These are phyloP conservation scores for Atrichornis clamosus DNA, from an alignment of 2,113 vertebrate species.

Conservation along the genomic window DNA sequence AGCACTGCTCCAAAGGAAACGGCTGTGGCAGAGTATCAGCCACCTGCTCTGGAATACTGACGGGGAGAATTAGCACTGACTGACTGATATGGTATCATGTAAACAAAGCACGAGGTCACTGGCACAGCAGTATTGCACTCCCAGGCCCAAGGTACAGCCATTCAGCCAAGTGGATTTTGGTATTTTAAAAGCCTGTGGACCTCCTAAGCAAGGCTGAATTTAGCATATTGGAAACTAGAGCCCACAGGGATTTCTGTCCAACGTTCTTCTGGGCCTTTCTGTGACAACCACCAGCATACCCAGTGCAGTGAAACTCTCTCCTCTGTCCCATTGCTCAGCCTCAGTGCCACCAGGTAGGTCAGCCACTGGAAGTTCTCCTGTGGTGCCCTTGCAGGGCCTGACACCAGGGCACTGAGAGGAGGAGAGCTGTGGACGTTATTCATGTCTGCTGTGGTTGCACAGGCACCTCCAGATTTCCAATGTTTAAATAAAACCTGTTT, in stretches of 20 bases:
- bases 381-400: neutral
- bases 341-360: neutral
- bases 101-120: neutral
- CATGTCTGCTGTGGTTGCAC: conserved; percentile 21
- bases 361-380: neutral
- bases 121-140: conserved; percentile 48
- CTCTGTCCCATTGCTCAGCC: neutral
- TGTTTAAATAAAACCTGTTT: conserved; percentile 60
- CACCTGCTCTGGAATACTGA: neutral
- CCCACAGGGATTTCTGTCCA: neutral
- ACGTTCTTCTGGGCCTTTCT: neutral
- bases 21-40: neutral
- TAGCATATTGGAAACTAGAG: neutral
- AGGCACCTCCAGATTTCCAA: conserved; percentile 30
- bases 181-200: neutral
- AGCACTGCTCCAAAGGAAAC: neutral
- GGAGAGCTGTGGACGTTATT: neutral
- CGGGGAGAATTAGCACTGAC: neutral
- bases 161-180: neutral
- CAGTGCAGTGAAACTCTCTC: conserved; percentile 12
- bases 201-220: neutral
- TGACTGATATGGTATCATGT: neutral
- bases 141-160: neutral
- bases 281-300: conserved; percentile 23
- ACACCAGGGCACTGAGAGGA: neutral